A percentile compares a stretch with the other conserved stretches of the same genome.
These are phyloP conservation scores for Zophobas atratus DNA, from an alignment of 1,140 invertebrate species.

Conservation along the genomic window DNA sequence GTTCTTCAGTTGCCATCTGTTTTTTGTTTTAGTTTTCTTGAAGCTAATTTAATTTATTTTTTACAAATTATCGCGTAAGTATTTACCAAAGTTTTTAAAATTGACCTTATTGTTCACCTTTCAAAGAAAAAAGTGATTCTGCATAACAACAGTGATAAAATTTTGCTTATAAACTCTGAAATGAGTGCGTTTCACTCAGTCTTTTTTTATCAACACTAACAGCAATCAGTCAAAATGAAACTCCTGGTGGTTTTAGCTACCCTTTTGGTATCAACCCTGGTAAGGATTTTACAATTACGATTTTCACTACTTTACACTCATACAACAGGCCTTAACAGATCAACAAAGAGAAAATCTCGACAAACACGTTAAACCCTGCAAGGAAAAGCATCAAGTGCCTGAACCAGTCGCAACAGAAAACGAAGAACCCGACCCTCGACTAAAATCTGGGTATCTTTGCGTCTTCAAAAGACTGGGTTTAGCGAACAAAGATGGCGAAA, in stretches of 20 bases:
- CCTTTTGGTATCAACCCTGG: neutral
- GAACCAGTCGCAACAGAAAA: conserved; percentile 65
- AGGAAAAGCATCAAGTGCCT: conserved; percentile 67
- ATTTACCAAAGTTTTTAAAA: too few relatives aligned
- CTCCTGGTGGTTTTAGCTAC: too few relatives aligned
- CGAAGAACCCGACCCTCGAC: conserved; percentile 66
- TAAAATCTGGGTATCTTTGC: conserved; percentile 68
- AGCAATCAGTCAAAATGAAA: too few relatives aligned
- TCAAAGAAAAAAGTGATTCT: too few relatives aligned
- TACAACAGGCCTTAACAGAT: conserved; percentile 63
- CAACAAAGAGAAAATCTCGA: conserved; percentile 71
- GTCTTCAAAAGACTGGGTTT: conserved; percentile 68
- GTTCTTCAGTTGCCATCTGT: conserved; percentile 34
- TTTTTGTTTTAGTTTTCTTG: too few relatives aligned
- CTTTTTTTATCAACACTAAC: too few relatives aligned
- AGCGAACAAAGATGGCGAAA: conserved; percentile 63
- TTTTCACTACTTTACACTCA: neutral
- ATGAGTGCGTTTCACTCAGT: too few relatives aligned
- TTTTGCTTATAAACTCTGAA: too few relatives aligned
- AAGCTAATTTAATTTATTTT: too few relatives aligned
- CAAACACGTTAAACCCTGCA: conserved; percentile 47
- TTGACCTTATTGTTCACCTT: too few relatives aligned
- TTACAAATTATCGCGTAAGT: too few relatives aligned
- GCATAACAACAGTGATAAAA: too few relatives aligned
- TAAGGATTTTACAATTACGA: neutral